A percentile compares a stretch with the other conserved stretches of the same genome.
phyloP scores from a whole-genome alignment of 2,113 vertebrate genomes.

The Synchiropus splendidus region DNA sequence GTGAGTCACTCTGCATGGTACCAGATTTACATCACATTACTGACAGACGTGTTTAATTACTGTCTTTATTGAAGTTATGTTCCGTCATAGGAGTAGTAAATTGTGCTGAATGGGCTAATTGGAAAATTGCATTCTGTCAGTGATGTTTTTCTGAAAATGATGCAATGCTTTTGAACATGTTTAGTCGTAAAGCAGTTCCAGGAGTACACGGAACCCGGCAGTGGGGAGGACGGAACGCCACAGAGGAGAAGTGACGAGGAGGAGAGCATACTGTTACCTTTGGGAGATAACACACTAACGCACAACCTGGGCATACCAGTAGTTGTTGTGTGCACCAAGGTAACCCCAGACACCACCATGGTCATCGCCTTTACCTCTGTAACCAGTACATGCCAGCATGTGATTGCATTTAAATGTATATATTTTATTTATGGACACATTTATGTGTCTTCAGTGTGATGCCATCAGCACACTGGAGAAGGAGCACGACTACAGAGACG shows the following conservation, averaged over 20 bases:
- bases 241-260: constrained; percentile 87
- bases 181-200: constrained; percentile 96
- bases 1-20: constrained; percentile 67
- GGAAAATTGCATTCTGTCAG: too few relatives aligned
- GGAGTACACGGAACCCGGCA: constrained; percentile 91
- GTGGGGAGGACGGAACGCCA: constrained; percentile 83
- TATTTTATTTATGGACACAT: background rate
- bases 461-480: constrained; percentile 94
- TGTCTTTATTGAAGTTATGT: too few relatives aligned
- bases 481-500: constrained; percentile 97
- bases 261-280: constrained; percentile 84
- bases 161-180: constrained; percentile 24
- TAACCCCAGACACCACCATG: constrained; percentile 43
- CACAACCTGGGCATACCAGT: constrained; percentile 93
- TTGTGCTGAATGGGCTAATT: too few relatives aligned
- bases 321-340: constrained; percentile 97
- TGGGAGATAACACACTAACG: constrained; percentile 91
- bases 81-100: too few relatives aligned
- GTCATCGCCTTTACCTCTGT: background rate
- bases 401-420: too few relatives aligned
- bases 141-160: too few relatives aligned
- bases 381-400: too few relatives aligned
- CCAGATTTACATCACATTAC: too few relatives aligned
- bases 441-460: constrained; percentile 77
- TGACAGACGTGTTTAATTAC: too few relatives aligned